Evolutionary conservation across 2,113 vertebrate genomes (phyloP).

Genomic region (Uria lomvia): DNA sequence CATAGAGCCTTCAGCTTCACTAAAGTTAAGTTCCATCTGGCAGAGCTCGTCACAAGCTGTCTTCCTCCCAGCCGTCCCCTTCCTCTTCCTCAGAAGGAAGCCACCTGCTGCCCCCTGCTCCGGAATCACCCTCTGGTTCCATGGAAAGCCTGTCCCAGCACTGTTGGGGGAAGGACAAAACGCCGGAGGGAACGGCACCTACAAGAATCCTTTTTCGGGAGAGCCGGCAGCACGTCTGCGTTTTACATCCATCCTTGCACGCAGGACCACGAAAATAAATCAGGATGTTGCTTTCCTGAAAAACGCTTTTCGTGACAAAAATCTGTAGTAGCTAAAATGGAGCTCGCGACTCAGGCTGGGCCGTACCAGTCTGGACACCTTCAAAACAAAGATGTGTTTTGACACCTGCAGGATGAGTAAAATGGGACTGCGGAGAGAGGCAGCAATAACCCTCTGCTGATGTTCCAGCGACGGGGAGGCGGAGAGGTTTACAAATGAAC

Average conservation of each 20-base stretch:
- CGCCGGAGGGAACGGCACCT: background rate
- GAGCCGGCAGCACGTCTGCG: rapidly evolving
- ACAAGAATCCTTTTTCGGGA: background rate
- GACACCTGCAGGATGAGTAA: background rate
- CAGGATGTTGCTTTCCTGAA: background rate
- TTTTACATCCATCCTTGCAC: background rate
- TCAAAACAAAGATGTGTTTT: background rate
- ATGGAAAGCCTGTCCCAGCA: background rate
- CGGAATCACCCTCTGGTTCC: background rate
- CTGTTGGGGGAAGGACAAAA: background rate
- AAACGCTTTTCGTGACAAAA: background rate
- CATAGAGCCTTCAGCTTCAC: background rate
- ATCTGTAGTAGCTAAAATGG: background rate
- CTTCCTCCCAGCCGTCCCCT: background rate
- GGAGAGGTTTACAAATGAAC: conserved; percentile 2
- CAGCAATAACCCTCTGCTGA: background rate
- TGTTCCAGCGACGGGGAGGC: background rate
- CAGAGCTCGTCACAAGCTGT: background rate
- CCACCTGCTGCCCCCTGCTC: rapidly evolving
- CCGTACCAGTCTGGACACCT: background rate
- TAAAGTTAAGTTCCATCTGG: background rate
- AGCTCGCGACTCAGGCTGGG: background rate
- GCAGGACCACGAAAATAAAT: rapidly evolving
- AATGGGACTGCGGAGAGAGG: background rate
- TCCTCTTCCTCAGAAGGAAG: background rate